Evolutionary conservation across 2,113 vertebrate species (phyloP).

Genomic region (human (Homo sapiens)): DNA sequence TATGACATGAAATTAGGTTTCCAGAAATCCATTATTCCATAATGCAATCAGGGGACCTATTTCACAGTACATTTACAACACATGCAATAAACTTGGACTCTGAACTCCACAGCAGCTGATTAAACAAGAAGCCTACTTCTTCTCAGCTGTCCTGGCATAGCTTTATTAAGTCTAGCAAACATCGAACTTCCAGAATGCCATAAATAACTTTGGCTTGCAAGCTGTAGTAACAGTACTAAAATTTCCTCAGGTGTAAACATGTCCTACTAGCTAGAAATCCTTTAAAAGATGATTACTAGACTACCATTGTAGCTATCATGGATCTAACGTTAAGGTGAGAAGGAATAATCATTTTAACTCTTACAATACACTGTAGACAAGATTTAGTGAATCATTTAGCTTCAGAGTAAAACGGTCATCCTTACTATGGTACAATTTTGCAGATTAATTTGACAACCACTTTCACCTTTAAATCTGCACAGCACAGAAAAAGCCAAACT

Average conservation of each 20-base stretch:
- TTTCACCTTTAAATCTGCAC: slow-evolving; percentile 41
- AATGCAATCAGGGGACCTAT: slow-evolving; percentile 4
- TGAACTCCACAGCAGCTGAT: slow-evolving; percentile 45
- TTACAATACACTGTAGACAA: neutral
- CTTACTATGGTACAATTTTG: neutral
- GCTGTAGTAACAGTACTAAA: slow-evolving; percentile 2
- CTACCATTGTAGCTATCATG: neutral
- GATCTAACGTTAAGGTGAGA: neutral
- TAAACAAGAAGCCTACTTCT: slow-evolving; percentile 14
- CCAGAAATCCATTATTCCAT: slow-evolving; percentile 14
- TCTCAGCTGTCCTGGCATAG: neutral
- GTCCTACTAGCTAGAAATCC: neutral
- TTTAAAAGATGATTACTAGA: neutral
- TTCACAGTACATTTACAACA: slow-evolving; percentile 40
- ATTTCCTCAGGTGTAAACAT: neutral
- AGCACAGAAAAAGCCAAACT: slow-evolving; percentile 8
- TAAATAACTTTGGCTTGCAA: slow-evolving; percentile 39
- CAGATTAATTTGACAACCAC: neutral
- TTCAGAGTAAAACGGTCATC: slow-evolving; percentile 31
- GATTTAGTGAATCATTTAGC: neutral
- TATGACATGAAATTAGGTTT: neutral
- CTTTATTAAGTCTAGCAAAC: slow-evolving; percentile 23
- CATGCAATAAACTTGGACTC: slow-evolving; percentile 26
- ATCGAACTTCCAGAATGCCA: slow-evolving; percentile 20
- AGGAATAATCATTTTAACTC: neutral